Evolutionary conservation across 92 coral and sea anemone species (phyloP).

Genomic region (Metridium senile): DNA sequence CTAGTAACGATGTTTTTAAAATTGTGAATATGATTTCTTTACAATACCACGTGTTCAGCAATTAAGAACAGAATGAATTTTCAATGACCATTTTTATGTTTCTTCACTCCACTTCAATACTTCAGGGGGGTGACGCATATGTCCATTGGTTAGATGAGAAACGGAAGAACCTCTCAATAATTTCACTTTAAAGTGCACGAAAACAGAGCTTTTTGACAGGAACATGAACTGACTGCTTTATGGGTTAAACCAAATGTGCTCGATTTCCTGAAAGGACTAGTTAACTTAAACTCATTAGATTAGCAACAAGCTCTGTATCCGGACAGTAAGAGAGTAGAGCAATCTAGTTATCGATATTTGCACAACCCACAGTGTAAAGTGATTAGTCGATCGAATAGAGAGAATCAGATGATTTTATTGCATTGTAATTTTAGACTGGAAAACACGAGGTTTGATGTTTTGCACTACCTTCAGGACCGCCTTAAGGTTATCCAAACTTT

Average conservation of each 20-base stretch:
- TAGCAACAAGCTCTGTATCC: constrained; percentile 1
- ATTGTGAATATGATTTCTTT: background rate
- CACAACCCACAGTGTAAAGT: constrained; percentile 2
- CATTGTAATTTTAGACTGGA: background rate
- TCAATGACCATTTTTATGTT: background rate
- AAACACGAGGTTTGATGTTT: background rate
- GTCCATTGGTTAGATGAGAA: constrained; percentile 12
- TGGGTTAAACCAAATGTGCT: background rate
- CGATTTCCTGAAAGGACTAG: background rate
- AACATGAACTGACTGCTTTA: constrained; percentile 10
- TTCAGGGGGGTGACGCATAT: constrained; percentile 24
- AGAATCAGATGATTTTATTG: background rate
- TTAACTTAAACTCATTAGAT: background rate
- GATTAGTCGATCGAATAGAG: background rate
- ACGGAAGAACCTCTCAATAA: constrained; percentile 9
- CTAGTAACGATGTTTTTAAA: no score
- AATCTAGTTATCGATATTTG: constrained; percentile 16
- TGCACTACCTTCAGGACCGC: constrained; percentile 11
- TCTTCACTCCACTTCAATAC: background rate
- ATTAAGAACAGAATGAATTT: constrained; percentile 5
- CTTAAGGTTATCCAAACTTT: constrained; percentile 8
- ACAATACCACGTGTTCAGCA: background rate
- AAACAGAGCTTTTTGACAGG: constrained; percentile 5
- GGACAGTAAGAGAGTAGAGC: constrained; percentile 3
- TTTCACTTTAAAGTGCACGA: constrained; percentile 1